A percentile compares a stretch with the other conserved stretches of the same genome.
Evolutionary conservation across 2,113 vertebrate genomes (phyloP).

Genomic region (Fregata magnificens): DNA sequence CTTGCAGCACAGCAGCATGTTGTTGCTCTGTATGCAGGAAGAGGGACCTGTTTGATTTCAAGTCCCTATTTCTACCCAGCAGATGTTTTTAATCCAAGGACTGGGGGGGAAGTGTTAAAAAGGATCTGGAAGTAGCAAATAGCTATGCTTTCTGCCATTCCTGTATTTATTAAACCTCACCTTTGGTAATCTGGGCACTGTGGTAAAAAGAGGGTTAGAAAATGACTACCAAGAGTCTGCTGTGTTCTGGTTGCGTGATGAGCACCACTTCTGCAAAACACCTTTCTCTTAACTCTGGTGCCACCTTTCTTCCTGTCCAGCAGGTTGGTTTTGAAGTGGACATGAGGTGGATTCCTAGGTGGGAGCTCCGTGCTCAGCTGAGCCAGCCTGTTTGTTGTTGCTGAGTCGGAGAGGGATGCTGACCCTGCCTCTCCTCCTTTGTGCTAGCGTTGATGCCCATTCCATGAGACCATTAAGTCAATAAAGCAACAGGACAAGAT

Average conservation of each 20-base stretch:
- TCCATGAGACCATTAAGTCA: not conserved
- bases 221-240: rapidly evolving
- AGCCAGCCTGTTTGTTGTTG: not conserved
- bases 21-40: not conserved
- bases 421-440: not conserved
- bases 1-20: not conserved
- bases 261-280: not conserved
- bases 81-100: not conserved
- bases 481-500: not conserved
- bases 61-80: not conserved
- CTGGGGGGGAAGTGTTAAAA: too few species aligned
- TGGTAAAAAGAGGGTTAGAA: not conserved
- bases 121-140: not conserved
- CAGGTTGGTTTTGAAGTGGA: not conserved
- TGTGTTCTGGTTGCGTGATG: not conserved
- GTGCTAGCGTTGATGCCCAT: rapidly evolving
- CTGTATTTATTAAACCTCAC: not conserved
- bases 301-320: not conserved
- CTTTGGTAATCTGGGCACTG: not conserved
- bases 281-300: not conserved
- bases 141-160: not conserved
- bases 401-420: not conserved
- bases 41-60: not conserved
- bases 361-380: not conserved
- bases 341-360: not conserved